Percentiles rank a stretch among this genome's conserved stretches.
These are phyloP conservation scores for Nibea albiflora DNA, from an alignment of 2,113 vertebrate species.

Conservation along the genomic window DNA sequence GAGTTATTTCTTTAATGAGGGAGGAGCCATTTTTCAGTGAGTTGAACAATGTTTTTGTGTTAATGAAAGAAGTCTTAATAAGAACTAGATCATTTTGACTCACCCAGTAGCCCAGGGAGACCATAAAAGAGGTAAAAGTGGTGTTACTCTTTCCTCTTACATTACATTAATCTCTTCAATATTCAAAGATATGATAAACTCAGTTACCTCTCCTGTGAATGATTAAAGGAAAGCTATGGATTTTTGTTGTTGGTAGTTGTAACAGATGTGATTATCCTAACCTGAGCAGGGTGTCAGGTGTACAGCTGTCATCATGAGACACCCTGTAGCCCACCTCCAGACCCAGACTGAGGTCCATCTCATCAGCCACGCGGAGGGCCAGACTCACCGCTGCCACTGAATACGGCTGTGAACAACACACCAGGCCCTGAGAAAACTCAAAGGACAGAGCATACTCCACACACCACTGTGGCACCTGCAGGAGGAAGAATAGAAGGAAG, in stretches of 20 bases:
- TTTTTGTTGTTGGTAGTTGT: not conserved
- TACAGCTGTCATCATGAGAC: constrained; percentile 93
- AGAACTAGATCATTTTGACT: not conserved
- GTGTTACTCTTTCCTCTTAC: not conserved
- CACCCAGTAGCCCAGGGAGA: not conserved
- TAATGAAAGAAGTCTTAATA: not conserved
- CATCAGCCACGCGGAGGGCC: constrained; percentile 92
- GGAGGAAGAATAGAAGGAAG: not conserved
- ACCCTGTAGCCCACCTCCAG: constrained; percentile 95
- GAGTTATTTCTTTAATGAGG: too few species aligned
- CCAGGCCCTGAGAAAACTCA: constrained; percentile 88
- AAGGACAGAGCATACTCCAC: constrained; percentile 91
- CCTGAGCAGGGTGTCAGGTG: constrained; percentile 93
- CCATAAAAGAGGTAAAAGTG: not conserved
- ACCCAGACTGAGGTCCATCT: constrained; percentile 97
- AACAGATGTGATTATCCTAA: constrained; percentile 54
- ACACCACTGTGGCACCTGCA: constrained; percentile 97
- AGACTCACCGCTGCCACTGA: constrained; percentile 90
- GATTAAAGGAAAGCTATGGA: not conserved
- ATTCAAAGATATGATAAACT: not conserved
- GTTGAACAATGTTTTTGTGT: not conserved
- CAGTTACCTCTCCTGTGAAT: not conserved
- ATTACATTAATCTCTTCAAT: not conserved
- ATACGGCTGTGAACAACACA: constrained; percentile 92
- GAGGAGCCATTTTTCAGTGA: too few species aligned